Evolutionary conservation across 2,797 vertebrate genomes (phyloP).

Genomic region (Cryptoblepharus egeriae): DNA sequence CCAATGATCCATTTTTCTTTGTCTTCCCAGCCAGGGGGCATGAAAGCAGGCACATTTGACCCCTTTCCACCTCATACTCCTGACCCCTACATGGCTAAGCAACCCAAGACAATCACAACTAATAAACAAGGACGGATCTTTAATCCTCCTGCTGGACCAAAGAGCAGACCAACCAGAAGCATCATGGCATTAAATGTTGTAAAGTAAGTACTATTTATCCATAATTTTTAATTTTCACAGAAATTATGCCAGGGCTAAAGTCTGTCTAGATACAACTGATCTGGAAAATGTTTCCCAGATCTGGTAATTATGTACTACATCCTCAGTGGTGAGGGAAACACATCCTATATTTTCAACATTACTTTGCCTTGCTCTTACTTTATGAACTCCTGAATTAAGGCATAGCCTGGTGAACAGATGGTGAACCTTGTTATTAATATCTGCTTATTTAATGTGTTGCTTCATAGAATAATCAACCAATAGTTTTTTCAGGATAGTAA

Average conservation of each 20-base stretch:
- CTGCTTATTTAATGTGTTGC: background rate
- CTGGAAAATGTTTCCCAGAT: background rate
- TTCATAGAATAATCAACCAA: background rate
- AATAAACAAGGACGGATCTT: conserved; percentile 72
- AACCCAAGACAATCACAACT: conserved; percentile 23
- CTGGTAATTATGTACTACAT: background rate
- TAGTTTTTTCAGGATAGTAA: background rate
- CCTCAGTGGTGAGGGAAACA: background rate
- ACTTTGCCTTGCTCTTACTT: background rate
- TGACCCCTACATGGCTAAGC: conserved; percentile 67
- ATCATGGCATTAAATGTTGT: conserved; percentile 78
- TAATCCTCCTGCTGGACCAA: conserved; percentile 75
- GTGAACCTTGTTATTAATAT: background rate
- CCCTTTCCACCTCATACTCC: conserved; percentile 76
- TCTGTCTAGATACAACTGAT: background rate
- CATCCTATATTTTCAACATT: background rate
- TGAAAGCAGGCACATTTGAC: conserved; percentile 84
- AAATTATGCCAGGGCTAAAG: background rate
- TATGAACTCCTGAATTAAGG: background rate
- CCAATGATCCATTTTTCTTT: background rate
- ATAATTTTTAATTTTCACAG: background rate
- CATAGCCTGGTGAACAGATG: background rate
- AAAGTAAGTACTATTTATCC: conserved; percentile 73
- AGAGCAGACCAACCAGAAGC: conserved; percentile 79
- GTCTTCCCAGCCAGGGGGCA: conserved; percentile 73